Evolutionary conservation across 2,888 invertebrate species (phyloP).

Genomic region (Cinara cedri): DNA sequence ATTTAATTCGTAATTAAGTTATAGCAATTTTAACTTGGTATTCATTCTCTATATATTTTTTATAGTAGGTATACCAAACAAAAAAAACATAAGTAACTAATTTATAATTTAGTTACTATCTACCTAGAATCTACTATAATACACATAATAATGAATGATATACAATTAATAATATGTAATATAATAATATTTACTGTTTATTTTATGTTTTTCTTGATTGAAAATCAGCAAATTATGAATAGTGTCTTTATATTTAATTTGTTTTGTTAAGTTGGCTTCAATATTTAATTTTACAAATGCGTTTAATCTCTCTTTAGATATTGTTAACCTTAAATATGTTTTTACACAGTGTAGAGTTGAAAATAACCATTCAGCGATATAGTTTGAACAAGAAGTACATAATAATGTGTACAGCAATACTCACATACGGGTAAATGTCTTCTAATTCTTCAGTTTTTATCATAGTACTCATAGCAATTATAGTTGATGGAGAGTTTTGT

Average conservation of each 20-base stretch:
- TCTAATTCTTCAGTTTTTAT: not conserved
- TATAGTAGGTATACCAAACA: too few relatives aligned
- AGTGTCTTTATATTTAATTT: not conserved
- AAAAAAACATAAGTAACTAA: too few relatives aligned
- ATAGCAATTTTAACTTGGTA: too few relatives aligned
- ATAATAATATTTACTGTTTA: not conserved
- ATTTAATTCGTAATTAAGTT: too few relatives aligned
- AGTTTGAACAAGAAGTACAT: not conserved
- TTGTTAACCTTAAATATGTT: too few relatives aligned
- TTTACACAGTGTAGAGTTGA: too few relatives aligned
- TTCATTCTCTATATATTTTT: too few relatives aligned
- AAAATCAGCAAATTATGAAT: not conserved
- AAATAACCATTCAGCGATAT: too few relatives aligned
- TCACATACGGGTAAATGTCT: slow-evolving; percentile 11
- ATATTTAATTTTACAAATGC: not conserved
- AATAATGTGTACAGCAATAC: not conserved
- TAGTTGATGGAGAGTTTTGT: not conserved
- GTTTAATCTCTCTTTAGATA: slow-evolving; percentile 3
- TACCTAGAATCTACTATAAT: too few relatives aligned
- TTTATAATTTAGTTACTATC: too few relatives aligned
- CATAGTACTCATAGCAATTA: not conserved
- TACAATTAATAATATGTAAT: not conserved
- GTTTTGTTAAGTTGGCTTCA: not conserved
- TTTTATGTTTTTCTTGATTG: not conserved
- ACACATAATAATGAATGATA: too few relatives aligned